Evolutionary conservation across 2,797 vertebrate species (phyloP).

Genomic region (Clarias laeviceps): DNA sequence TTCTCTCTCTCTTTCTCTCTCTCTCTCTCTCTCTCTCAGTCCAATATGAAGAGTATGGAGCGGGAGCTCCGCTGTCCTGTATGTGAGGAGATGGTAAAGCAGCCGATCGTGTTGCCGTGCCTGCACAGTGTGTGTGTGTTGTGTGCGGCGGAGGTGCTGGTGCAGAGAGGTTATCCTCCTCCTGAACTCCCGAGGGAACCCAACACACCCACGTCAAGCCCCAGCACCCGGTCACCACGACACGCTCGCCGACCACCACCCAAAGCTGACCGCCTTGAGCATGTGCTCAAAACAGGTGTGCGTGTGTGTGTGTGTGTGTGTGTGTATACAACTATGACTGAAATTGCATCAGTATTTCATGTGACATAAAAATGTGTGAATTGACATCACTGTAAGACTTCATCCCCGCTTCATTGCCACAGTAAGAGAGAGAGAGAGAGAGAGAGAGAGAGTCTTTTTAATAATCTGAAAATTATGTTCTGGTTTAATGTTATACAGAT

Average conservation of each 20-base stretch:
- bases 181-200: conserved; percentile 90
- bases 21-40: conserved; percentile 68
- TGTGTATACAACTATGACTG: conserved; percentile 14
- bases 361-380: neutral
- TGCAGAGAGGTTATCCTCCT: conserved; percentile 87
- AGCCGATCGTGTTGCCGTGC: conserved; percentile 92
- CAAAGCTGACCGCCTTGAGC: conserved; percentile 86
- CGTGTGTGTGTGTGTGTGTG: conserved; percentile 15
- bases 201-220: conserved; percentile 88
- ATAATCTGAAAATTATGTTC: neutral
- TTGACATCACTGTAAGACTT: neutral
- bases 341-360: conserved; percentile 11
- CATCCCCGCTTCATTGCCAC: neutral
- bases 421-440: neutral
- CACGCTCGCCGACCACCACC: conserved; percentile 81
- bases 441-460: neutral
- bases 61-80: conserved; percentile 90
- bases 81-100: conserved; percentile 95
- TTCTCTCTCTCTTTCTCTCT: neutral
- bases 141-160: conserved; percentile 90
- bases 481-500: neutral
- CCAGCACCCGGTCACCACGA: conserved; percentile 87
- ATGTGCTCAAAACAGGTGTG: conserved; percentile 89
- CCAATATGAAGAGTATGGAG: conserved; percentile 98
- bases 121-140: conserved; percentile 92